Percentiles rank a stretch among this genome's conserved stretches.
These are phyloP conservation scores for Formicarius rufipectus DNA, from an alignment of 2,113 vertebrate genomes.

Conservation along the genomic window DNA sequence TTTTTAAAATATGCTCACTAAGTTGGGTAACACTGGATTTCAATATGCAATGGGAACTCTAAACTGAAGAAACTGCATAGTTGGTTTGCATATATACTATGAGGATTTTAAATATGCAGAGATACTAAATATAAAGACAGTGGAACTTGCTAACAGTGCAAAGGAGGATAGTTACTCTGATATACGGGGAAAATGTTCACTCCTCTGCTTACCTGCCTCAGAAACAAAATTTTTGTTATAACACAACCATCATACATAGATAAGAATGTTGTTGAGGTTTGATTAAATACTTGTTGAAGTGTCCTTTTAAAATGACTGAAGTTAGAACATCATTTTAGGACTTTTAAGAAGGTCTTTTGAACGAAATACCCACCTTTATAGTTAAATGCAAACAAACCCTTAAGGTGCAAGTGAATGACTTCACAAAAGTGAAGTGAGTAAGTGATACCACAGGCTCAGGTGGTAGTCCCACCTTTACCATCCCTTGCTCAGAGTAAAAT, in stretches of 20 bases:
- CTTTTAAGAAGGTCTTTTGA: background rate
- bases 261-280: background rate
- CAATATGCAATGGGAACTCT: background rate
- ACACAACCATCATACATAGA: rapidly evolving
- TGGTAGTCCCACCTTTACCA: background rate
- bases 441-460: background rate
- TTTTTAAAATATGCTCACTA: background rate
- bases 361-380: background rate
- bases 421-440: background rate
- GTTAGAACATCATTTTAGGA: background rate
- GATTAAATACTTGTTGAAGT: background rate
- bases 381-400: background rate
- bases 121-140: background rate
- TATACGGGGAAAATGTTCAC: background rate
- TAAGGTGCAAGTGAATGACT: background rate
- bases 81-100: background rate
- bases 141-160: background rate
- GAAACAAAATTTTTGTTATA: background rate
- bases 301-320: background rate
- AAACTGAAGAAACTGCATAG: background rate
- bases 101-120: background rate
- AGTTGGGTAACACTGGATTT: background rate
- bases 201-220: background rate
- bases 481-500: background rate
- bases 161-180: background rate